Conservation (phyloP, 2,888 invertebrate species). For the Seira sanloemensis region DNA sequence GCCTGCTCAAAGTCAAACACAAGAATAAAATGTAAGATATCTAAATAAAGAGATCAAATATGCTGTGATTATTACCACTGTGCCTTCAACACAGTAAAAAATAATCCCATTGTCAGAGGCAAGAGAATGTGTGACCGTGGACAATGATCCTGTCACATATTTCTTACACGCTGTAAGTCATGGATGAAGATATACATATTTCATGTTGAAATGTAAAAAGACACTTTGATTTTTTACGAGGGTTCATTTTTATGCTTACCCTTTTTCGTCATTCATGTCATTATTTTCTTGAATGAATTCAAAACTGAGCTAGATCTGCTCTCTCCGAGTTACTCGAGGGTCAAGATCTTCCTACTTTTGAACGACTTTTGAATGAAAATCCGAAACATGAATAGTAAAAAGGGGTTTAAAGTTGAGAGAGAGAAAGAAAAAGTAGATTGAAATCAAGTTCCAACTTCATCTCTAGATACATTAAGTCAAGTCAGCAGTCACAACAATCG, state of each 20-base stretch:
- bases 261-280: not conserved
- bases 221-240: slow-evolving; percentile 3
- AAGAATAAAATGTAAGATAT: not conserved
- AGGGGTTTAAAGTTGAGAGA: slow-evolving; percentile 4
- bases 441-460: slow-evolving; percentile 44
- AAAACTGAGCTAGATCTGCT: not conserved
- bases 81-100: not conserved
- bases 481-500: slow-evolving; percentile 47
- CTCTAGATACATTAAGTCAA: slow-evolving; percentile 23
- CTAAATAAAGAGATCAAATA: not conserved
- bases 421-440: slow-evolving; percentile 48
- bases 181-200: not conserved
- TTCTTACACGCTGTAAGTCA: not conserved
- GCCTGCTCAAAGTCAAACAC: not conserved
- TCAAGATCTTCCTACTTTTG: not conserved
- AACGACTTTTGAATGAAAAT: not conserved
- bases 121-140: not conserved
- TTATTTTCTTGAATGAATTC: not conserved
- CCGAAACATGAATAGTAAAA: not conserved
- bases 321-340: not conserved
- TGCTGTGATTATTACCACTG: too few species aligned
- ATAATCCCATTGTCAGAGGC: not conserved
- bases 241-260: not conserved
- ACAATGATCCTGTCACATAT: not conserved
- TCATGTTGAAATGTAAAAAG: not conserved